Conservation (phyloP, 2,113 vertebrate genomes). For the Calonectris borealis region DNA sequence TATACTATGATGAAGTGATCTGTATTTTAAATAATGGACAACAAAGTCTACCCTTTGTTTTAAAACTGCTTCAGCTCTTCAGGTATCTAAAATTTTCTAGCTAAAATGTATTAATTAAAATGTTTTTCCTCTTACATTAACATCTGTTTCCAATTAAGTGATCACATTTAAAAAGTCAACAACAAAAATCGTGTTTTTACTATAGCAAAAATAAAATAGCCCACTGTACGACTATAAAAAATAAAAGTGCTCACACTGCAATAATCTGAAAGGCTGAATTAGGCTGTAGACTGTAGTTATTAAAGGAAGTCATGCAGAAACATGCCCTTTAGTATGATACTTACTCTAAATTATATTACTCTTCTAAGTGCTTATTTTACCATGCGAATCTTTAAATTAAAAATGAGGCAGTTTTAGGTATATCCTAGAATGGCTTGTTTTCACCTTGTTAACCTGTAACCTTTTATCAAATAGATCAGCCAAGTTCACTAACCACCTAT, state of each 20-base stretch:
- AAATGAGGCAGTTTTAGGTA: not conserved
- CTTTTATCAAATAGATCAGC: not conserved
- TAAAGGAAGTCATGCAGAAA: conserved; percentile 66
- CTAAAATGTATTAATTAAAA: conserved; percentile 61
- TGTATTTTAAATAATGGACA: not conserved
- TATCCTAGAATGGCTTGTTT: not conserved
- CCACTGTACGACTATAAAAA: conserved; percentile 50
- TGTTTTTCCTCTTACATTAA: conserved; percentile 40
- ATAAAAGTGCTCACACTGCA: conserved; percentile 29
- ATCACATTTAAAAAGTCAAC: conserved; percentile 65
- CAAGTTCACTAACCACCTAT: not conserved
- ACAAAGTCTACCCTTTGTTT: not conserved
- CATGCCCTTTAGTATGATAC: conserved; percentile 5
- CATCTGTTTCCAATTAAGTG: conserved; percentile 70
- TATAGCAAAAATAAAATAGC: conserved; percentile 40
- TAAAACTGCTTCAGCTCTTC: not conserved
- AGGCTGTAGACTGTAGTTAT: not conserved
- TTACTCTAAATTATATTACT: conserved; percentile 41
- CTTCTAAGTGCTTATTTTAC: conserved; percentile 11
- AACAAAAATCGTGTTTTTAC: conserved; percentile 38
- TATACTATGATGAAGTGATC: not conserved
- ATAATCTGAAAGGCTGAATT: conserved; percentile 42
- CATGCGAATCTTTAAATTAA: conserved; percentile 44
- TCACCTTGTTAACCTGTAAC: not conserved
- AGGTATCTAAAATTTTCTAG: conserved; percentile 35